Evolutionary conservation across 2,888 invertebrate genomes (phyloP).

Genomic region (Agrotis puta): DNA sequence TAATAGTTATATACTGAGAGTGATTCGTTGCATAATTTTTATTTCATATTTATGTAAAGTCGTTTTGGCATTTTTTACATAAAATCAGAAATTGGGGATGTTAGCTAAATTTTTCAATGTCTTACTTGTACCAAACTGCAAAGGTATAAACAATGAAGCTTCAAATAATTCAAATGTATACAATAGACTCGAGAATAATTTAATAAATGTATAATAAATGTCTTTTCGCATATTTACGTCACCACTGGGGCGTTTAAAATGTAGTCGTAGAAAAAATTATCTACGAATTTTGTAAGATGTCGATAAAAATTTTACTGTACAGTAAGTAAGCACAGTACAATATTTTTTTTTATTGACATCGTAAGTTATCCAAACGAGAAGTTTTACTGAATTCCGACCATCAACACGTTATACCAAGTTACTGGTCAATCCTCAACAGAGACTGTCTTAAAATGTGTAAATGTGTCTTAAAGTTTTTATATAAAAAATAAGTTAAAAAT

Average conservation of each 20-base stretch:
- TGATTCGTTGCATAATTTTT: constrained; percentile 24
- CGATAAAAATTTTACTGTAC: no score
- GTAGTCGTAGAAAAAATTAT: constrained; percentile 8
- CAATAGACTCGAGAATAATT: neutral
- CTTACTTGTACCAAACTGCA: neutral
- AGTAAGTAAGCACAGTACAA: constrained; percentile 15
- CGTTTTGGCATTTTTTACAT: neutral
- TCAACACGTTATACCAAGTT: constrained; percentile 38
- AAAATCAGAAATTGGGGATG: neutral
- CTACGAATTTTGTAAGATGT: constrained; percentile 29
- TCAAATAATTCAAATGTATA: neutral
- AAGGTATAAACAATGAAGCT: neutral
- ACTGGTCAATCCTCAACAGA: constrained; percentile 45
- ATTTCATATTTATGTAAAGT: constrained; percentile 11
- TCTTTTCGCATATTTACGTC: constrained; percentile 9
- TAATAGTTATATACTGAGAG: constrained; percentile 34
- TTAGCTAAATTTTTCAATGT: neutral
- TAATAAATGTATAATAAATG: no score
- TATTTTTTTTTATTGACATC: constrained; percentile 20
- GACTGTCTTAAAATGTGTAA: constrained; percentile 51
- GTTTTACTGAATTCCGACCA: constrained; percentile 26
- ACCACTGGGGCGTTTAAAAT: neutral
- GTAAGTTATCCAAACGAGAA: constrained; percentile 34
- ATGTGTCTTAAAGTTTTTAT: constrained; percentile 42
- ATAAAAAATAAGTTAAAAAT: no score